Conservation (phyloP, 2,797 vertebrate genomes). For the Sebastes flavidus region DNA sequence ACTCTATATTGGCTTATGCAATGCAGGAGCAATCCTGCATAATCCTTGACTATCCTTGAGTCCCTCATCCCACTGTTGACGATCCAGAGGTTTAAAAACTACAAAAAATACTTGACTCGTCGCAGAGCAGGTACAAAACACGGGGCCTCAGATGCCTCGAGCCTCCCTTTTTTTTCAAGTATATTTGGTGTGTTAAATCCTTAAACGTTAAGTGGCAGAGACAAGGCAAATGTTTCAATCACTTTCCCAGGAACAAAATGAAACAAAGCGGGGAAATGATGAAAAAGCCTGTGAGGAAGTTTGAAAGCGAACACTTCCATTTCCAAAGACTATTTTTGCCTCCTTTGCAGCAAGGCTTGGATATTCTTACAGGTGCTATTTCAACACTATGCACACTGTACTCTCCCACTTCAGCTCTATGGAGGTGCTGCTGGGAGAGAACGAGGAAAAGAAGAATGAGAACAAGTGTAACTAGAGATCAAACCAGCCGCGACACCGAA, state of each 20-base stretch:
- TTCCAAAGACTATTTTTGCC: conserved; percentile 15
- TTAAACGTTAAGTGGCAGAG: neutral
- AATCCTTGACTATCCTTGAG: conserved; percentile 54
- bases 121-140: conserved; percentile 6
- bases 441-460: neutral
- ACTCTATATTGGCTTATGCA: conserved; percentile 59
- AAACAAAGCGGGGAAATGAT: conserved; percentile 10
- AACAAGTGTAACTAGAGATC: neutral
- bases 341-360: conserved; percentile 9
- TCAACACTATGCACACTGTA: neutral
- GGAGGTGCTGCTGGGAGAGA: neutral
- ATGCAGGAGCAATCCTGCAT: conserved; percentile 45
- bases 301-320: neutral
- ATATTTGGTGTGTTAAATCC: neutral
- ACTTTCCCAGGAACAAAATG: conserved; percentile 9
- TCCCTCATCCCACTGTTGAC: conserved; percentile 27
- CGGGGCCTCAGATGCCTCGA: neutral
- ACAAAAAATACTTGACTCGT: conserved; percentile 1
- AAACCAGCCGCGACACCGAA: neutral
- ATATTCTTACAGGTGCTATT: conserved; percentile 30
- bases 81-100: conserved; percentile 22
- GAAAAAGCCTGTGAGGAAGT: conserved; percentile 7
- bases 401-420: neutral
- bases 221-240: neutral
- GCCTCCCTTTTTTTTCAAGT: neutral